Base-by-base conservation (phyloP, 1,140 invertebrate genomes). In the Semibalanus balanoides region DNA sequence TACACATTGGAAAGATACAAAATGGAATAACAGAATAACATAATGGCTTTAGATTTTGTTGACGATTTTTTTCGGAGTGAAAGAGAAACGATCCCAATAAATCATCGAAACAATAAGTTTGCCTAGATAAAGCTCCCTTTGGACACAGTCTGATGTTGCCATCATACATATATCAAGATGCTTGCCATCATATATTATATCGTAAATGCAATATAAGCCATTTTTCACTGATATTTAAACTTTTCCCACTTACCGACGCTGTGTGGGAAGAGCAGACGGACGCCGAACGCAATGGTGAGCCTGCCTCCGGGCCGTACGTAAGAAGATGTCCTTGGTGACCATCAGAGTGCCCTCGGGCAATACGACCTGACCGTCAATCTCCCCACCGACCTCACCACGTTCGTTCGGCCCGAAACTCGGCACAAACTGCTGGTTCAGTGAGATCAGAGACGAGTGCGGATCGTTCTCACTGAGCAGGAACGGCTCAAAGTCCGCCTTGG, bases 281-380 rank as follows among this genome's bases (percentile, higher is more conserved):
- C 94, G 0, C 94, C 95, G 0, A 93, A 90, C 69, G 93, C 88
- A 25, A 98, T 85, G 0, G 91, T 91, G 19, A 98, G 84, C 82
- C 91, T 93, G 22, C 94, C 94, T 30, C 91, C 92, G 1, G 94
- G 93, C 74, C 93, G 84, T 7, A 98, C 93, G 84, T 7, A 98
- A 89, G 81, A 94, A 96, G 51, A 98, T 96, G 82, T 98, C 96
- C 80, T 93, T 88, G 30, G 79, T 82, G 70, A 79, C 79, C 90
- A 88, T 31, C 0, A 96, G 94, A 1, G 88, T 87, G 14, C 93
- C 93, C 64, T 81, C 77, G 29, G 51, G 77, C 7, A 82, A 75
- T 3, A 78, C 78, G 28, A 88, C 83, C 30, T 78, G 76, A 25
- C 86, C 85, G 35, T 96, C 84, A 80, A 88, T 89, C 85, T 96